A percentile compares a stretch with the other conserved stretches of the same genome.
These are phyloP conservation scores for Apotomis capreana DNA, from an alignment of 2,888 invertebrate genomes.

Conservation along the genomic window DNA sequence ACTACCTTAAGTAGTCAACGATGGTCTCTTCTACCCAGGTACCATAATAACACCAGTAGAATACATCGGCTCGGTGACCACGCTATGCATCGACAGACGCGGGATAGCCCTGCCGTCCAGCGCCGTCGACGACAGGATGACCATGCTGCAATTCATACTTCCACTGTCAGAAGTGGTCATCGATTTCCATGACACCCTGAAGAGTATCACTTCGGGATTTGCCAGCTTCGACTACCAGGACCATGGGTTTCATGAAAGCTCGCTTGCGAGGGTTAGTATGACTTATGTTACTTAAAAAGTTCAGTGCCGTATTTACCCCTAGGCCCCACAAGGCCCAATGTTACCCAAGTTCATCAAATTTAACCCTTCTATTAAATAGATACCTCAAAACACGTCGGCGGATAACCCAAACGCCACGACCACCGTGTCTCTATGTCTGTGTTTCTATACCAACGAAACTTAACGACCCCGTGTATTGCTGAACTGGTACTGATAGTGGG, in stretches of 20 bases:
- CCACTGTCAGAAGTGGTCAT: slow-evolving; percentile 97
- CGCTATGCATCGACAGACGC: slow-evolving; percentile 89
- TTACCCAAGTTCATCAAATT: no score
- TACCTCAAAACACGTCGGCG: no score
- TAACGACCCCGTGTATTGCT: no score
- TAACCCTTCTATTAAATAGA: no score
- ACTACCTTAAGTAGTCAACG: no score
- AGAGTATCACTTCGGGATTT: slow-evolving; percentile 95
- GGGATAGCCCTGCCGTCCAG: slow-evolving; percentile 85
- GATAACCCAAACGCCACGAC: no score
- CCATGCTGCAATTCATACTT: slow-evolving; percentile 91
- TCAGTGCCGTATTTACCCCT: no score
- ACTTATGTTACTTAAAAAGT: no score
- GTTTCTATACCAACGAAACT: no score
- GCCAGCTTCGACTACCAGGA: slow-evolving; percentile 98
- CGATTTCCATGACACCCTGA: slow-evolving; percentile 96
- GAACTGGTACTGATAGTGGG: no score
- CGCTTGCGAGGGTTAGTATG: slow-evolving; percentile 88
- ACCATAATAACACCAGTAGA: slow-evolving; percentile 94
- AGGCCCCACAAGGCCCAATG: no score
- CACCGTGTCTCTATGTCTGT: no score
- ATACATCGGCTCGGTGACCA: slow-evolving; percentile 87
- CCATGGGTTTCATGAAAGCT: slow-evolving; percentile 89
- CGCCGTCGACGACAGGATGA: slow-evolving; percentile 91
- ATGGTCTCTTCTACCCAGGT: slow-evolving; percentile 69